Evolutionary conservation across 1,140 invertebrate species (phyloP).

Genomic region (Rhagoletis zephyria): DNA sequence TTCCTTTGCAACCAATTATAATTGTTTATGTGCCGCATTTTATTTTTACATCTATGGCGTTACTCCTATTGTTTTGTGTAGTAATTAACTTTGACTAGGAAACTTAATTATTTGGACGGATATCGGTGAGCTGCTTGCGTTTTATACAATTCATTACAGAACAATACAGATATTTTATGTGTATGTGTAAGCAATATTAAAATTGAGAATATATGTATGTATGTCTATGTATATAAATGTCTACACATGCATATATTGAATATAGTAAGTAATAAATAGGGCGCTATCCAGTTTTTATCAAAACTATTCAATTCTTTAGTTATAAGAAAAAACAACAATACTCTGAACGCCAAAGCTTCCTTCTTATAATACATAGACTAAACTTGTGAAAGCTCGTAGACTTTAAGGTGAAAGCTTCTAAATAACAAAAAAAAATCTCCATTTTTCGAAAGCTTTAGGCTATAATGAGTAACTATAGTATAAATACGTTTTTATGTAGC

Average conservation of each 20-base stretch:
- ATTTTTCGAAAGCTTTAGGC: neutral
- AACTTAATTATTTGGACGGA: constrained; percentile 55
- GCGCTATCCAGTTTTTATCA: too few relatives aligned
- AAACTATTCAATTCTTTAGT: too few relatives aligned
- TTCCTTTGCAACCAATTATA: neutral
- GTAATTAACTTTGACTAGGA: constrained; percentile 51
- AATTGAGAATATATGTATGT: neutral
- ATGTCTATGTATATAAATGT: neutral
- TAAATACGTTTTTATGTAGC: neutral
- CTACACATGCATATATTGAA: neutral
- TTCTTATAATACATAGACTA: too few relatives aligned
- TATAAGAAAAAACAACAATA: neutral
- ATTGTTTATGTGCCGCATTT: neutral
- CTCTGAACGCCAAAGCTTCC: too few relatives aligned
- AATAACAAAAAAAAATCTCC: neutral
- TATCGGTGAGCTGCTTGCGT: constrained; percentile 45
- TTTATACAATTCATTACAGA: constrained; percentile 29
- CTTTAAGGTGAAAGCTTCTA: neutral
- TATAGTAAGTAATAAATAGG: neutral
- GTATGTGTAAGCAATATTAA: neutral
- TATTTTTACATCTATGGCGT: neutral
- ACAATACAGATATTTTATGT: neutral
- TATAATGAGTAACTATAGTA: neutral
- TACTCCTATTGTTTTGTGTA: constrained; percentile 13
- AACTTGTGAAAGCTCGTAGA: neutral